Percentiles rank a stretch among this genome's conserved stretches.
These are phyloP conservation scores for Phoeniculus purpureus DNA, from an alignment of 2,797 vertebrate species.

Conservation along the genomic window DNA sequence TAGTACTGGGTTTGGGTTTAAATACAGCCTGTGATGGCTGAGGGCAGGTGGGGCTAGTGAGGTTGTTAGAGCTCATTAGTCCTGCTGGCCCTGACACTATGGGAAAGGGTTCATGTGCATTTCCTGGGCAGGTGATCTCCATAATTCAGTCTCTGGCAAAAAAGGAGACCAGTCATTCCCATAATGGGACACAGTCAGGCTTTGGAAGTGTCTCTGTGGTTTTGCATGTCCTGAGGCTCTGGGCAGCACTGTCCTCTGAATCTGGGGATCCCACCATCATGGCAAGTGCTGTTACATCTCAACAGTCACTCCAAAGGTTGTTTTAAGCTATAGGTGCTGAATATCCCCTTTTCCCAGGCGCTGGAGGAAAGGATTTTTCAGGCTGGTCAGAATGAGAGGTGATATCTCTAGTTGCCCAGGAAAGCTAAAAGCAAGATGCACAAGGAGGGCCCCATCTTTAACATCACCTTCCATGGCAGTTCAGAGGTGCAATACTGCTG, in stretches of 20 bases:
- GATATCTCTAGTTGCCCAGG: not conserved
- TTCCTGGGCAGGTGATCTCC: rapidly evolving
- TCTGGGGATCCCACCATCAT: not conserved
- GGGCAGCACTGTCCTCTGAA: not conserved
- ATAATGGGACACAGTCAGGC: rapidly evolving
- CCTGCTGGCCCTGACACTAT: not conserved
- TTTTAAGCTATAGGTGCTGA: not conserved
- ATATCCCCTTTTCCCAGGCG: not conserved
- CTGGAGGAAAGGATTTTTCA: not conserved
- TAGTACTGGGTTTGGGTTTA: rapidly evolving
- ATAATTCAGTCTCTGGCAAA: too few relatives aligned
- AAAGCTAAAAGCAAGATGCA: not conserved
- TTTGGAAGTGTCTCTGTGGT: not conserved
- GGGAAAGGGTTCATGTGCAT: rapidly evolving
- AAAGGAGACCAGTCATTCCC: rapidly evolving
- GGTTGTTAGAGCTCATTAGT: rapidly evolving
- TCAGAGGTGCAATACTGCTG: not conserved
- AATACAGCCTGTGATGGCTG: not conserved
- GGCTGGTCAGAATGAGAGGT: not conserved
- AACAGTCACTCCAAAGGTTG: rapidly evolving
- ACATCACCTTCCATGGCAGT: not conserved
- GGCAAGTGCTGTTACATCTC: not conserved
- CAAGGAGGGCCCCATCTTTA: not conserved
- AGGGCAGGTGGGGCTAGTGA: not conserved
- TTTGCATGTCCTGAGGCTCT: not conserved